These are phyloP conservation scores for Cynopterus sphinx DNA, from an alignment of 2,797 vertebrate species.

Conservation along the genomic window DNA sequence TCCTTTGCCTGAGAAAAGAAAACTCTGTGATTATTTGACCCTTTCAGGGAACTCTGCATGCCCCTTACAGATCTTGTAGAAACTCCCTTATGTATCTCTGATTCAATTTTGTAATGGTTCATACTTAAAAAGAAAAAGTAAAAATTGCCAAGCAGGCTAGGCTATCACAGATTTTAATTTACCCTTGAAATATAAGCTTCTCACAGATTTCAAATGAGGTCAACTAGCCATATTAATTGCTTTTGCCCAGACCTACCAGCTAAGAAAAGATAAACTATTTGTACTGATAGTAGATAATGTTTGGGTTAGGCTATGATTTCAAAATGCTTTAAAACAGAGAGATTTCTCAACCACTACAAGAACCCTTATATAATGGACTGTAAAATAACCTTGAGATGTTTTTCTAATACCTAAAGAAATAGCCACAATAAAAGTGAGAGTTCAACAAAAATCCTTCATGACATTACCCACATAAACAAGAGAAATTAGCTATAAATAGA, in stretches of 20 bases:
- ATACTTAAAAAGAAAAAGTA: neutral
- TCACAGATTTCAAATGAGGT: neutral
- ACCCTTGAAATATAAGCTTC: conserved; percentile 25
- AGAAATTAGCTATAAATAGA: neutral
- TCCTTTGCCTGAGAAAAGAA: neutral
- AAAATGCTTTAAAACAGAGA: conserved; percentile 48
- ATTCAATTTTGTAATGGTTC: neutral
- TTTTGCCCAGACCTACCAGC: neutral
- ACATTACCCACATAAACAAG: neutral
- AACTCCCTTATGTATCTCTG: neutral
- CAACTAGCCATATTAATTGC: neutral
- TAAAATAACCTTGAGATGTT: neutral
- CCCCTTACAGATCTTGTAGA: neutral
- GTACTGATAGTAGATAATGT: neutral
- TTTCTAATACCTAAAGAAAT: neutral
- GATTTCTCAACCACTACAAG: neutral
- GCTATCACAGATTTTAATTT: neutral
- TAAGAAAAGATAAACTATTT: neutral
- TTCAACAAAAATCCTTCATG: neutral
- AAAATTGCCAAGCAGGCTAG: neutral
- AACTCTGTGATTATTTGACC: neutral
- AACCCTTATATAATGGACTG: neutral
- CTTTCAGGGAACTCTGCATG: neutral
- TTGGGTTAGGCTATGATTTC: conserved; percentile 27
- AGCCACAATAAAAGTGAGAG: neutral